phyloP scores from a whole-genome alignment of 2,113 vertebrate species.

The Nothobranchius kuhntae region DNA sequence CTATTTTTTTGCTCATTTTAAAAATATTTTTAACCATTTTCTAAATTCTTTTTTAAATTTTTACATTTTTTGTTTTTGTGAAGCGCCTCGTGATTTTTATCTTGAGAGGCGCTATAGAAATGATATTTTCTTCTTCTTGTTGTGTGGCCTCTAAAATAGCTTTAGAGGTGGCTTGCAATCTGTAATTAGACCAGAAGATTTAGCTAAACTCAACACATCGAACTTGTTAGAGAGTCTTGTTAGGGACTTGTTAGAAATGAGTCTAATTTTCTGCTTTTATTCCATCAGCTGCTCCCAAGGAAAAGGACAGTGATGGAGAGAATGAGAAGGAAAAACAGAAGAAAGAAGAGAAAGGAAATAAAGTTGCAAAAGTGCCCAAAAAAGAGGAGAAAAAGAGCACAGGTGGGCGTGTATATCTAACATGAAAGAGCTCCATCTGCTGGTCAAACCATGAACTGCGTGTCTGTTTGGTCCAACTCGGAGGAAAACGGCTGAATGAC shows the following conservation, averaged over 20 bases:
- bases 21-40: too few species aligned
- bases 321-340: slow-evolving; percentile 66
- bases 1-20: too few species aligned
- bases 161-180: neutral
- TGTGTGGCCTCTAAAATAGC: too few species aligned
- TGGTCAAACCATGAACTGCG: neutral
- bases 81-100: too few species aligned
- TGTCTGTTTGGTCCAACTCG: too few species aligned
- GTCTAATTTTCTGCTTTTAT: neutral
- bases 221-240: neutral
- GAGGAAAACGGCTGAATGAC: too few species aligned
- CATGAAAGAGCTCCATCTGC: neutral
- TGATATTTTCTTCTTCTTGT: too few species aligned
- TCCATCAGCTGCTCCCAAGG: slow-evolving; percentile 62
- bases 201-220: neutral
- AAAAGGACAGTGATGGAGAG: slow-evolving; percentile 75
- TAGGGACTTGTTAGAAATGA: too few species aligned
- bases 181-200: neutral
- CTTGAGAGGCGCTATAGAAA: too few species aligned
- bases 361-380: slow-evolving; percentile 45
- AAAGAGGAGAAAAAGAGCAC: slow-evolving; percentile 59
- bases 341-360: slow-evolving; percentile 46
- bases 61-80: too few species aligned
- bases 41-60: too few species aligned
- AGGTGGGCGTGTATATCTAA: slow-evolving; percentile 28